Percentiles rank a stretch among this genome's conserved stretches.
phyloP scores from a whole-genome alignment of 1,140 invertebrate species.

The Temnothorax nylanderi region DNA sequence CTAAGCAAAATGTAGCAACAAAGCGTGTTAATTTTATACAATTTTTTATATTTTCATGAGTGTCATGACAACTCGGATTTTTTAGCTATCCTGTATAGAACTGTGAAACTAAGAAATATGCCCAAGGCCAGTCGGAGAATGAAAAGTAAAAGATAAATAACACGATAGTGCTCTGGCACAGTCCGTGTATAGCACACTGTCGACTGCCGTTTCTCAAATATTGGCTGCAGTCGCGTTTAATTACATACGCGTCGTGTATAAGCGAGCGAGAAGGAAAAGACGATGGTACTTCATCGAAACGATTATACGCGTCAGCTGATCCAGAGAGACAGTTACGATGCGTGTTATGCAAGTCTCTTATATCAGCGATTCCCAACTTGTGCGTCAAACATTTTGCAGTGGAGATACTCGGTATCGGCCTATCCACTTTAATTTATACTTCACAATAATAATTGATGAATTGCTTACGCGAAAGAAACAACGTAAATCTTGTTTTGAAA shows the following conservation, averaged over 20 bases:
- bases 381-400: background rate
- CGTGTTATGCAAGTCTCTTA: slow-evolving; percentile 32
- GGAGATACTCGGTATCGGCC: background rate
- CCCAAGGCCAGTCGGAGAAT: slow-evolving; percentile 29
- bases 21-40: background rate
- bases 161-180: background rate
- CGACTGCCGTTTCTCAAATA: slow-evolving; percentile 39
- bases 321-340: slow-evolving; percentile 37
- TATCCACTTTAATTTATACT: background rate
- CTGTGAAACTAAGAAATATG: slow-evolving; percentile 10
- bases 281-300: slow-evolving; percentile 51
- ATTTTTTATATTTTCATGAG: background rate
- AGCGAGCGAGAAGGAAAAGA: slow-evolving; percentile 23
- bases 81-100: background rate
- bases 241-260: background rate
- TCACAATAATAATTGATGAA: background rate
- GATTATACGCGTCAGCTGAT: slow-evolving; percentile 48
- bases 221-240: slow-evolving; percentile 41
- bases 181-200: background rate
- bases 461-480: background rate
- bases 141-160: slow-evolving; percentile 50
- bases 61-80: background rate
- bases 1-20: background rate
- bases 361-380: slow-evolving; percentile 31
- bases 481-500: background rate